Evolutionary conservation across 2,113 vertebrate genomes (phyloP), one percentile per base, ranked within the genome.

Genomic region (Raphicerus campestris): DNA sequence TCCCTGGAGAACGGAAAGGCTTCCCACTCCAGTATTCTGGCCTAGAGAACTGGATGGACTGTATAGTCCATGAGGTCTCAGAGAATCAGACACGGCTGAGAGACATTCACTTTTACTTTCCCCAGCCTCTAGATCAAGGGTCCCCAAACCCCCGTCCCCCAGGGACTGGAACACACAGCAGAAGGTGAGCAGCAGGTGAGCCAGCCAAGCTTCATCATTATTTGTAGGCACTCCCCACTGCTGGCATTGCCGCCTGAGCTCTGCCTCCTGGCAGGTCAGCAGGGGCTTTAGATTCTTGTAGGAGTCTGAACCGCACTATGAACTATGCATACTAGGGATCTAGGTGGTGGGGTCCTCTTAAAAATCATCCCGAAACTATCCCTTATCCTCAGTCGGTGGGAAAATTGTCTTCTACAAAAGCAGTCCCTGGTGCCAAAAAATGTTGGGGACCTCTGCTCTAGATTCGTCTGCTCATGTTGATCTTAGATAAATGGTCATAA

Each of bases 81-180:
- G n/a, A 70, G 19, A 70, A 11, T 22, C 0, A 0, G 10, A 22
- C n/a, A 70, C 0, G 1, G 19, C 66, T 39, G 66, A 70, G 19
- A 11, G 19, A 22, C n/a, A 22, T 39, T 39, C 19, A 16, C 3
- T 32, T 61, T 32, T 30, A 70, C 19, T 70, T 70, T 70, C n/a
- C 66, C 66, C n/a, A 35, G 5, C n/a, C n/a, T 75, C 35, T 75
- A 75, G 11, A 75, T 42, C 35, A 42, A 39, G 35, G 35, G 39
- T 42, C 70, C 35, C 20, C 22, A 75, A 19, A 19, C 53, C 53
- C 8, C 20, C 22, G 3, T 24, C 70, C 3, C 1, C 22, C 11
- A 42, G 70, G 70, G 11, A 14, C 70, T 75, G 70, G 39, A 24
- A 11, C 70, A 26, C 39, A 75, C 22, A 26, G 70, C 35, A 73